These are phyloP conservation scores for Acanthaster planci DNA, from an alignment of 35 echinoderm and acorn worm genomes.

Conservation along the genomic window DNA sequence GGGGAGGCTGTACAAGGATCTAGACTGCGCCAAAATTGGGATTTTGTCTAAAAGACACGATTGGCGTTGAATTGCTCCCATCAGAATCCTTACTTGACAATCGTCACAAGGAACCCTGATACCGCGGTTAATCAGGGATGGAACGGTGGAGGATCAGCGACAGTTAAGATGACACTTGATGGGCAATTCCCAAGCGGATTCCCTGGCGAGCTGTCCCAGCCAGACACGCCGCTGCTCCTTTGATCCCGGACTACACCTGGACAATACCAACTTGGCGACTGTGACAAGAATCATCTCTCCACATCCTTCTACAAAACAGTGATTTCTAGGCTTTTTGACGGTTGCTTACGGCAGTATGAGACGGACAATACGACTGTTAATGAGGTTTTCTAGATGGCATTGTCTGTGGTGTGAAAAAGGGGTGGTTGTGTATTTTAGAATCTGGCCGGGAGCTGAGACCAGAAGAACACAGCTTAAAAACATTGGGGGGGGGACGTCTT, in stretches of 20 bases:
- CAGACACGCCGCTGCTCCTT: neutral
- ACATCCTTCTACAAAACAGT: too few relatives aligned
- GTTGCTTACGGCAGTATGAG: conserved; percentile 3
- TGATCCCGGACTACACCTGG: neutral
- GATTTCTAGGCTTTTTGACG: neutral
- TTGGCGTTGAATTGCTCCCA: too few relatives aligned
- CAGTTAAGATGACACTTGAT: conserved; percentile 15
- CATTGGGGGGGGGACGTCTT: too few relatives aligned
- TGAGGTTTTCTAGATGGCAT: conserved; percentile 1
- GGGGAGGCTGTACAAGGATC: too few relatives aligned
- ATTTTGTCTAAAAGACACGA: too few relatives aligned
- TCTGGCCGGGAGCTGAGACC: neutral
- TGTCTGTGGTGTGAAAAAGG: conserved; percentile 19
- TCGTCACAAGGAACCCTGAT: too few relatives aligned
- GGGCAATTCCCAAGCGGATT: conserved; percentile 2
- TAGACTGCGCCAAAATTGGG: too few relatives aligned
- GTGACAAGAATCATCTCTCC: too few relatives aligned
- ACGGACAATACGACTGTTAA: neutral
- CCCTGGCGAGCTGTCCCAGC: neutral
- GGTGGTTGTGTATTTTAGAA: conserved; percentile 7
- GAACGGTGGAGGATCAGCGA: neutral
- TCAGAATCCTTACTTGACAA: too few relatives aligned
- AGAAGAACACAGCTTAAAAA: too few relatives aligned
- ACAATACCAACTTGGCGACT: too few relatives aligned
- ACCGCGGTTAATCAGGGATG: too few relatives aligned